Base-by-base conservation (phyloP, 2,888 invertebrate genomes). In the Eupithecia subumbrata region DNA sequence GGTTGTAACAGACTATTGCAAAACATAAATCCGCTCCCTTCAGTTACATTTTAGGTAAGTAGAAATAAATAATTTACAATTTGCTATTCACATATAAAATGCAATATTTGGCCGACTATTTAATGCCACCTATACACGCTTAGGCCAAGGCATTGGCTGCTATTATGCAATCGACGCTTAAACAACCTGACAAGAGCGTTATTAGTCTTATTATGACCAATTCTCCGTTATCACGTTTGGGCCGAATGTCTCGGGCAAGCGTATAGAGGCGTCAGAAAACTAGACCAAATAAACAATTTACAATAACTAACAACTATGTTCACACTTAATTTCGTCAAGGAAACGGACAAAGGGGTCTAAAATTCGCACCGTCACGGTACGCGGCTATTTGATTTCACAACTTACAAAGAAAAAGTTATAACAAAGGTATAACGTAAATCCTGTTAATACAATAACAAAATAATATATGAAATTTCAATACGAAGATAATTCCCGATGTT, bases 1-100 rank as follows among this genome's bases (percentile, higher is more conserved):
- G 80, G 80, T 82, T 81, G 78, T 82, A 84, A 76, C 72, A 74
- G 72, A 67, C 68, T 68, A 71, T 66, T 68, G 34, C 40, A 60
- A 52, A 70, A 66, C 60, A 67, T 34, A 12, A 37, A 45, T 72
- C 68, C 64, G 30, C 60, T 75, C 43, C 60, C 71, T 69, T 30
- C 22, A 8, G 8, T 52, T 69, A 69, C 22, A 69, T 71, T 71
- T 56, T 60, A 22, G 43, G 11, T 68, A 67, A 73, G 71, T 73
- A 73, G 67, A 34, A 67, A 43, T 56, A 73, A 68, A 68, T 43
- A 12, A 68, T 68, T 68, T 67, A 67, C 66, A 66, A 66, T 63
- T 56, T 66, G 37, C 40, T 40, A n/a, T 67, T 37, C 40, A 67
- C 34, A n/a, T 67, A 40, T 40, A n/a, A 67, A 67, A 64, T 34